Base-by-base conservation (phyloP, 2,113 vertebrate species). In the Vulpes lagopus region DNA sequence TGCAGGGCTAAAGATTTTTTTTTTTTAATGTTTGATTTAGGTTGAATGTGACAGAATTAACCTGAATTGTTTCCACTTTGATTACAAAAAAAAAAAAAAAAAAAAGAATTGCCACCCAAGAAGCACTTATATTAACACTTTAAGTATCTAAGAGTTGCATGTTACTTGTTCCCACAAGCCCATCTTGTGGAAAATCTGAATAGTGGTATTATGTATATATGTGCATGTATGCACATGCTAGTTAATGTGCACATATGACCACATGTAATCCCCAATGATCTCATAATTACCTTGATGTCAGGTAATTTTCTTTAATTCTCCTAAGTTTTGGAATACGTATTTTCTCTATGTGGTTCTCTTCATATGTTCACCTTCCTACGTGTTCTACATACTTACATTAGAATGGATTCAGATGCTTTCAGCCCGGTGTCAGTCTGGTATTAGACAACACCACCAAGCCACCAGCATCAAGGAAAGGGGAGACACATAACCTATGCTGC, bases 91-190 rank as follows among this genome's bases (percentile, higher is more conserved):
- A 85, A 16, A 73, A 35, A 19, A 35, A 32, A 57, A 51, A 55
- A 10, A 49, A 16, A 17, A 49, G 16, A 17, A 51, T 16, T 80
- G 81, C 74, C 79, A 92, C n/a, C 69, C 57, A 92, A 94, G 80
- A 91, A 90, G 85, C 53, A 90, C 35, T 65, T 49, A 67, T 51
- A 83, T 55, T 59, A 96, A 96, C 22, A 55, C 22, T 67, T 96
- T 74, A 86, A 87, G 64, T 76, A 38, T 71, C 2, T 57, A 81
- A 74, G 65, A 76, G 8, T 17, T 96, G 14, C 86, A 93, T 83
- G 32, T 59, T 91, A 78, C 65, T 91, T 96, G 78, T 67, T 96
- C 55, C n/a, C 94, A 80, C 91, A 93, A 86, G 87, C n/a, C 8
- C n/a, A n/a, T 43, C 65, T 95, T 95, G 81, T 43, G 10, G 59